Conservation (phyloP, 1,140 invertebrate genomes). For the Hermetia illucens region DNA sequence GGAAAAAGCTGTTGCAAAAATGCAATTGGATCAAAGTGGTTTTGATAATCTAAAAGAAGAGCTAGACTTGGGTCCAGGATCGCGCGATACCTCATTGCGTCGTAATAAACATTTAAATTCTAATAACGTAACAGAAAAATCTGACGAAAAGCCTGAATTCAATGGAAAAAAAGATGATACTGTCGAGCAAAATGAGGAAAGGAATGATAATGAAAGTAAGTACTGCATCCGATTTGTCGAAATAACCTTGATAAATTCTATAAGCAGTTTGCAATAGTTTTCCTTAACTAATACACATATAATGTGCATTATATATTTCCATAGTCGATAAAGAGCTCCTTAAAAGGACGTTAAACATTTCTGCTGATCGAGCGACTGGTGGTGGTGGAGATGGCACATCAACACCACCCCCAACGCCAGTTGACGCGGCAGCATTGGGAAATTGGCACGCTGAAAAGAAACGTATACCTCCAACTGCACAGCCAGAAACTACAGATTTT, state of each 20-base stretch:
- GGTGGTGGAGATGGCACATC: background rate
- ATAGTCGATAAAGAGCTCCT: background rate
- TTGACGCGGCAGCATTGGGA: background rate
- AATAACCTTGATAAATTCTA: too few species aligned
- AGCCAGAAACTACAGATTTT: background rate
- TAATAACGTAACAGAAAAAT: background rate
- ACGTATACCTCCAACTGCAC: background rate
- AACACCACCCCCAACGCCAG: background rate
- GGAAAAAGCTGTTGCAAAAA: conserved; percentile 62
- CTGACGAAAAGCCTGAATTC: background rate
- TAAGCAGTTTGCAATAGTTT: too few species aligned
- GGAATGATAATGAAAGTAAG: background rate
- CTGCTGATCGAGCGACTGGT: background rate
- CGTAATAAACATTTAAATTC: conserved; percentile 39
- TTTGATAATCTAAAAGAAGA: conserved; percentile 63
- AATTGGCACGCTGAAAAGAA: background rate
- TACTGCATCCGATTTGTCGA: too few species aligned
- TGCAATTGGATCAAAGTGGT: conserved; percentile 59
- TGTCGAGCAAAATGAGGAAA: background rate
- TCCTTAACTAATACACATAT: too few species aligned
- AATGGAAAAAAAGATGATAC: background rate
- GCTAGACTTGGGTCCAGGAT: conserved; percentile 46
- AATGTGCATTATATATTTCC: too few species aligned
- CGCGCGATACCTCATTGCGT: conserved; percentile 41
- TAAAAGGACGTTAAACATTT: background rate